Percentiles rank a stretch among this genome's conserved stretches.
phyloP scores from a whole-genome alignment of 2,888 invertebrate genomes.

The Anodontia alba region DNA sequence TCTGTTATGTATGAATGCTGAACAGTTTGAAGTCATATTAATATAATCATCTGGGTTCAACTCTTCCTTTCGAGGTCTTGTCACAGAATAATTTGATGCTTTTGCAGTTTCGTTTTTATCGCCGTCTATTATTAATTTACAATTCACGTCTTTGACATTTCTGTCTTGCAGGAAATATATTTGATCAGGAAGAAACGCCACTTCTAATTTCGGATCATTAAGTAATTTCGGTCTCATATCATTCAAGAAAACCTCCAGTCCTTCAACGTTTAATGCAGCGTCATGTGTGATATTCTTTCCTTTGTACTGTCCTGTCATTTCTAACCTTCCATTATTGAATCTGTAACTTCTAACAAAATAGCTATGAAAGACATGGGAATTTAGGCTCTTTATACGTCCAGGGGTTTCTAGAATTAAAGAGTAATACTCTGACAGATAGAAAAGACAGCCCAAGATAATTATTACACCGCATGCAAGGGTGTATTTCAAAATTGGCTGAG shows the following conservation, averaged over 20 bases:
- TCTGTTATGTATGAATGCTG: slow-evolving; percentile 35
- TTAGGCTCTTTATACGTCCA: background rate
- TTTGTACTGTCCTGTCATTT: background rate
- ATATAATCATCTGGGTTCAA: slow-evolving; percentile 26
- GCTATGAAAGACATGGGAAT: background rate
- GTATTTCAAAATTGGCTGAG: background rate
- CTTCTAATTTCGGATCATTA: slow-evolving; percentile 9
- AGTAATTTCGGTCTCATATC: slow-evolving; percentile 3
- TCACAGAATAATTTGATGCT: background rate
- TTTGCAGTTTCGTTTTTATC: background rate
- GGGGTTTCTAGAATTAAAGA: background rate
- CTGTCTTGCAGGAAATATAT: background rate
- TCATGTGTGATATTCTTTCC: background rate
- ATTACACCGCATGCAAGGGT: background rate
- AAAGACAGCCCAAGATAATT: background rate
- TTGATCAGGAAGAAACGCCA: background rate
- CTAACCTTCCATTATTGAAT: background rate
- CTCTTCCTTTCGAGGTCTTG: background rate
- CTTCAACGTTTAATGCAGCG: background rate
- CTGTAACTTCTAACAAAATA: background rate
- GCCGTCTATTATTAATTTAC: slow-evolving; percentile 4
- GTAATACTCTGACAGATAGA: background rate
- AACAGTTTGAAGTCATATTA: slow-evolving; percentile 42
- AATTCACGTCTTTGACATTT: slow-evolving; percentile 13
- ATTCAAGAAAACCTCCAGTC: background rate